These are phyloP conservation scores for Thyatira batis DNA, from an alignment of 2,888 invertebrate species.

Conservation along the genomic window DNA sequence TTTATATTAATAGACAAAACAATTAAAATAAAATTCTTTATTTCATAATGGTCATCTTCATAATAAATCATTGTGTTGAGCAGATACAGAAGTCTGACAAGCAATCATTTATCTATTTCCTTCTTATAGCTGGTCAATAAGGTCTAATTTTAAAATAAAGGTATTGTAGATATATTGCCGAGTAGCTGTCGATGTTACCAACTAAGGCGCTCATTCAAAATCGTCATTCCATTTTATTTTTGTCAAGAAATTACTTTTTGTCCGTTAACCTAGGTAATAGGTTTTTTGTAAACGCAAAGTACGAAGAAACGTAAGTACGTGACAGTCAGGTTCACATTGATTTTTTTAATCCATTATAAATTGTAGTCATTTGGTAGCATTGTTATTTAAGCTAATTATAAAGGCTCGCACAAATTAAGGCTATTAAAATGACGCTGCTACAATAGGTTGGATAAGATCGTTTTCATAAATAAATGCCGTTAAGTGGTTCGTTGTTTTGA, in stretches of 20 bases:
- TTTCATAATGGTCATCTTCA: background rate
- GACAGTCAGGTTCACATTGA: slow-evolving; percentile 20
- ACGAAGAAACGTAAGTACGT: slow-evolving; percentile 24
- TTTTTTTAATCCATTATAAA: slow-evolving; percentile 25
- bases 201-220: slow-evolving; percentile 6
- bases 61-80: background rate
- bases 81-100: background rate
- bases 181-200: background rate
- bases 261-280: slow-evolving; percentile 26
- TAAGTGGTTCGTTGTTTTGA: no score
- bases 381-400: slow-evolving; percentile 10
- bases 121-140: background rate
- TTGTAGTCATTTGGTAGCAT: slow-evolving; percentile 12
- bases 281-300: slow-evolving; percentile 30
- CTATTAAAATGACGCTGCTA: background rate
- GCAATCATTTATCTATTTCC: background rate
- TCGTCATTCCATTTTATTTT: slow-evolving; percentile 19
- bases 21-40: background rate
- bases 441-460: background rate
- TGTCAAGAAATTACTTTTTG: slow-evolving; percentile 22
- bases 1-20: background rate
- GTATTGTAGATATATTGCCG: background rate
- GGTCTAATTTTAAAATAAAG: background rate
- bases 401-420: background rate
- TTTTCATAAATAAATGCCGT: background rate